Evolutionary conservation across 2,888 invertebrate genomes (phyloP).

Genomic region (Venustoraphidia nigricollis): DNA sequence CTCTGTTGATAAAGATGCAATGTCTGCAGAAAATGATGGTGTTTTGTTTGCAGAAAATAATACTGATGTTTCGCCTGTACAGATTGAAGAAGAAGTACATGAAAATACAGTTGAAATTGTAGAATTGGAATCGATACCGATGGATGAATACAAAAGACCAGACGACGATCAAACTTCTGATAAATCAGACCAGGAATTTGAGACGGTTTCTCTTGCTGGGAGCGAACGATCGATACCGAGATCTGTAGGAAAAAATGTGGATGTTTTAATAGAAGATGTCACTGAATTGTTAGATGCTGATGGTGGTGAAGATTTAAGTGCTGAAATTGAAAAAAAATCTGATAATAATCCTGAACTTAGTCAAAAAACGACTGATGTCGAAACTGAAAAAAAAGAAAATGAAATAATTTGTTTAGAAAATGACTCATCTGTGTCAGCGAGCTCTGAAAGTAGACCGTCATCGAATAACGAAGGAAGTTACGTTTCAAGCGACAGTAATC

Average conservation of each 20-base stretch:
- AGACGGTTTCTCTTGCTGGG: neutral
- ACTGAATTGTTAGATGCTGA: neutral
- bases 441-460: too few species aligned
- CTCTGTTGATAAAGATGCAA: neutral
- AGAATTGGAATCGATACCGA: neutral
- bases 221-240: neutral
- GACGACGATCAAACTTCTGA: conserved; percentile 6
- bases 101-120: neutral
- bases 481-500: too few species aligned
- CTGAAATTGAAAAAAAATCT: too few species aligned
- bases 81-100: neutral
- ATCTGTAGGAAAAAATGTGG: too few species aligned
- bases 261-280: neutral
- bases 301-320: too few species aligned
- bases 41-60: neutral
- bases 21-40: neutral
- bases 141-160: neutral
- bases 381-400: neutral
- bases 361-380: neutral
- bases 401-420: neutral
- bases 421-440: too few species aligned
- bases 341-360: too few species aligned
- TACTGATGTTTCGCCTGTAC: neutral
- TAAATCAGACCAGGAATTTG: neutral
- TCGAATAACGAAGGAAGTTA: too few species aligned